Percentiles rank a stretch among this genome's conserved stretches.
phyloP scores from a whole-genome alignment of 1,140 invertebrate genomes.

The Ceratosolen solmsi region DNA sequence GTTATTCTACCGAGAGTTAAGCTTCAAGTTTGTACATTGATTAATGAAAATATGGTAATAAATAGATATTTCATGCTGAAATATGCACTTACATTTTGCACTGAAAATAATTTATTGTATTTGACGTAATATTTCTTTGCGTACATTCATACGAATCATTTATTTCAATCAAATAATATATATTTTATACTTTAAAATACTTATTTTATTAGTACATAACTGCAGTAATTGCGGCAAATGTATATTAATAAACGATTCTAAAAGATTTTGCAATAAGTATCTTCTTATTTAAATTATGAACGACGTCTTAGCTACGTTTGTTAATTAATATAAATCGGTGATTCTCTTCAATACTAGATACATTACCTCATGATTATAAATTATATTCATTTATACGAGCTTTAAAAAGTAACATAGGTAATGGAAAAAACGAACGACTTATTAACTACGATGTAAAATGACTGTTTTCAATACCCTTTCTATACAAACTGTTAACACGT shows the following conservation, averaged over 20 bases:
- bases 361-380: neutral
- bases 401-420: neutral
- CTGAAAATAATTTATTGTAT: conserved; percentile 6
- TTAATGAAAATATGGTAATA: conserved; percentile 15
- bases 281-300: neutral
- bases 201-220: neutral
- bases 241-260: conserved; percentile 9
- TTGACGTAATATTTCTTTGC: neutral
- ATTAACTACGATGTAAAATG: neutral
- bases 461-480: neutral
- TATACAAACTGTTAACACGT: neutral
- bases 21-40: neutral
- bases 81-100: neutral
- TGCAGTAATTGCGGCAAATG: neutral
- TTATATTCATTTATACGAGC: neutral
- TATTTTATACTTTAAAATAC: neutral
- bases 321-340: conserved; percentile 1
- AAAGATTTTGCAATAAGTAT: neutral
- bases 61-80: conserved; percentile 22
- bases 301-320: neutral
- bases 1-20: neutral
- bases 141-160: neutral
- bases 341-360: neutral
- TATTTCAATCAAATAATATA: conserved; percentile 19
- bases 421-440: neutral